Percentiles rank a stretch among this genome's conserved stretches.
Conservation (phyloP, 2,113 vertebrate species). For the Gallinago undulata region DNA sequence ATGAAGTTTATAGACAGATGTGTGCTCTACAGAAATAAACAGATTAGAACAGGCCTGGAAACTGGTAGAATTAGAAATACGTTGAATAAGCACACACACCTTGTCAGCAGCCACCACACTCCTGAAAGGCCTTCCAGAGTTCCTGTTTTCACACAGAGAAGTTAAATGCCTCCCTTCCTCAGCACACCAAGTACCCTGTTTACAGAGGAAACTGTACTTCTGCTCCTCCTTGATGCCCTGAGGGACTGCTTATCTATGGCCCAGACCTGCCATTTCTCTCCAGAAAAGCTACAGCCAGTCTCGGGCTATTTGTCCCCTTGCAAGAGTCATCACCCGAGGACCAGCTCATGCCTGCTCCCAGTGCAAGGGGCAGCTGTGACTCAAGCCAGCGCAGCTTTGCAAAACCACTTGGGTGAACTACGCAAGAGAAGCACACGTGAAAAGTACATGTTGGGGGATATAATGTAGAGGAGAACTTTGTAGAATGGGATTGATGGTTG, state of each 20-base stretch:
- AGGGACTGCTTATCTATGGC: not conserved
- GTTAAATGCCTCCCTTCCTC: not conserved
- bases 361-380: accelerated
- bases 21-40: not conserved
- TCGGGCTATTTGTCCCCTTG: accelerated
- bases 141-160: not conserved
- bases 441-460: too few species aligned
- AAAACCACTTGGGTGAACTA: not conserved
- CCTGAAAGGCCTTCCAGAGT: not conserved
- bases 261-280: not conserved
- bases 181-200: not conserved
- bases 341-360: accelerated
- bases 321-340: accelerated
- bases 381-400: not conserved
- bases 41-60: not conserved
- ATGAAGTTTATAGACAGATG: not conserved
- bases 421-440: not conserved
- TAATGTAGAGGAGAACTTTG: too few species aligned
- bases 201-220: not conserved
- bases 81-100: not conserved
- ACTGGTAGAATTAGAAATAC: not conserved
- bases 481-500: too few species aligned
- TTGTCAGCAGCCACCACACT: not conserved
- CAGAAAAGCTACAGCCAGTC: not conserved
- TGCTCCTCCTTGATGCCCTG: not conserved